Base-by-base conservation (phyloP, 2,888 invertebrate species). In the Synanthedon vespiformis region DNA sequence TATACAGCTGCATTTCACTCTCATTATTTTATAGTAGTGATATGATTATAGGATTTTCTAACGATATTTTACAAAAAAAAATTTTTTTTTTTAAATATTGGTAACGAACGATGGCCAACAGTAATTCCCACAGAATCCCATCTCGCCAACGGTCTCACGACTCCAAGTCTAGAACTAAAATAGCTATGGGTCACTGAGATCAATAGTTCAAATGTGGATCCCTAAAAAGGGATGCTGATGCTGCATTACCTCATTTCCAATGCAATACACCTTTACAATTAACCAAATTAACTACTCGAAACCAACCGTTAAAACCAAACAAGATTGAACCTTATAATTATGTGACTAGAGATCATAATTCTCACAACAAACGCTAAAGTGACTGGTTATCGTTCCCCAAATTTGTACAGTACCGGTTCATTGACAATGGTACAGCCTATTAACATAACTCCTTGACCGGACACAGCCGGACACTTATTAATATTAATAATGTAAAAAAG, bases 361-460 rank as follows among this genome's bases (percentile, higher is more conserved):
- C 34, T 6, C 34, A 34, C 34, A 34, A 2, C 0, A 34, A 34
- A 34, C 6, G 1, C 34, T 34, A 34, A 34, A 34, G 34, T 2
- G 34, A 34, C 34, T 48, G 48, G 44, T 44, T 16, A 16, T 18
- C 22, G 8, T 73, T 74, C 84, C 85, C 85, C 77, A 82, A 82
- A 85, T 81, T 79, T 77, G 74, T 74, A 67, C 62, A 63, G 62
- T 67, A 85, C 87, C 79, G 74, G 87, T 79, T 77, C 66, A 54
- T 55, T 64, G 64, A 84, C 83, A 86, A 85, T 82, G 70, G 70
- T 67, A 62, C 69, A 66, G 70, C 66, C 66, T 75, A 84, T 85
- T 87, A 84, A 70, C 86, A 86, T 85, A 85, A 82, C 84, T 87
- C 85, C 86, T 87, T 87, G 84, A 82, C 83, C 80, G 72, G 77